Evolutionary conservation across 2,888 invertebrate genomes (phyloP), one percentile per base, ranked within the genome.

Genomic region (Mechanitis messenoides): DNA sequence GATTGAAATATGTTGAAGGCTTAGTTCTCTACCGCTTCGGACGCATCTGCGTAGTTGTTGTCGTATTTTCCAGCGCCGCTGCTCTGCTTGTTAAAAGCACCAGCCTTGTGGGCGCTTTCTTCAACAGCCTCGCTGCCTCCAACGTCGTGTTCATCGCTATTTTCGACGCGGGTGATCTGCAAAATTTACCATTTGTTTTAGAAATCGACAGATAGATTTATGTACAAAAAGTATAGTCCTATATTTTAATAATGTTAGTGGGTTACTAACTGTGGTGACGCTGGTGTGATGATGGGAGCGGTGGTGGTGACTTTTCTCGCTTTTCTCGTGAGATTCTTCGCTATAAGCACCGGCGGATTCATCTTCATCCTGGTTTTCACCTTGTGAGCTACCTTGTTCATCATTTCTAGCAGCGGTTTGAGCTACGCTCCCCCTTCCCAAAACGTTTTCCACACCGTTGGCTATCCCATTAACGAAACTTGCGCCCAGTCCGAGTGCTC

Each of bases 231-330:
- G 20, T 38, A 38, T 38, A 7, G 7, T 38, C 4, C 7, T 38
- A 38, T 38, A 6, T 4, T 38, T 38, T 2, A 9, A 11, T 11
- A 42, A 11, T 9, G 9, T 3, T 9, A 42, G 9, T 9, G 9
- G 31, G 31, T 1, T 31, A 45, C 56, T 47, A 9, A 62, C 62
- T 53, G 53, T 46, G 20, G 46, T 63, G 11, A 42, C 45, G 28
- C 53, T 63, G 45, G 9, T 59, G 35, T 63, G 57, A 5, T 63
- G 38, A 28, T 59, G 59, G 2, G 56, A 56, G 11, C 53, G 45
- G 5, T 63, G 42, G 55, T 63, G 56, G 59, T 46, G 57, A 1
- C 3, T n/a, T 28, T 42, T 12, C 33, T 50, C 31, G 2, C 53
- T 47, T 50, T 20, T 35, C n/a, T 58, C 53, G 53, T n/a, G 62